These are phyloP conservation scores for Brachyalestes nurse DNA, from an alignment of 2,797 vertebrate genomes.

Conservation along the genomic window DNA sequence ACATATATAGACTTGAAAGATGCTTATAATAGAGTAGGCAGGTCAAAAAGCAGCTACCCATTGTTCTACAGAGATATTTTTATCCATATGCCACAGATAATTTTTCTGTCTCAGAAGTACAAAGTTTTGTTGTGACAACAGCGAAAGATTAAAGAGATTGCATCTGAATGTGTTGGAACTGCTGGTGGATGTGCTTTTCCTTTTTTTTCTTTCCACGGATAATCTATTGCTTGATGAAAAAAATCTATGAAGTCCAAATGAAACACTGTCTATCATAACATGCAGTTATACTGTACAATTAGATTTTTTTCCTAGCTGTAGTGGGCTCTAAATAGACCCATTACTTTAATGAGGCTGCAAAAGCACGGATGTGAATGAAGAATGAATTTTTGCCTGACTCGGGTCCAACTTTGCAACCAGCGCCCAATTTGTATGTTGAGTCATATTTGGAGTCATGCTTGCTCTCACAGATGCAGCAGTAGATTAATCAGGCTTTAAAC, in stretches of 20 bases:
- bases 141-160: not conserved
- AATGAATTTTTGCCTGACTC: not conserved
- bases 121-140: not conserved
- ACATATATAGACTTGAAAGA: not conserved
- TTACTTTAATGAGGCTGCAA: slow-evolving; percentile 15
- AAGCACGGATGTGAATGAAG: not conserved
- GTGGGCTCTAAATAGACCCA: slow-evolving; percentile 11
- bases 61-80: too few species aligned
- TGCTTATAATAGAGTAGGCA: not conserved
- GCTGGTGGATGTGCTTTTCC: not conserved
- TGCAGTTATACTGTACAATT: not conserved
- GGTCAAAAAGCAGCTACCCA: not conserved
- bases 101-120: not conserved
- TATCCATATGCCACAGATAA: not conserved
- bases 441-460: slow-evolving; percentile 28
- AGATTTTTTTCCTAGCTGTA: slow-evolving; percentile 6
- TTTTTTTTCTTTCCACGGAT: not conserved
- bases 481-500: slow-evolving; percentile 51
- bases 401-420: slow-evolving; percentile 26
- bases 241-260: slow-evolving; percentile 24
- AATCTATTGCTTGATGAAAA: slow-evolving; percentile 35
- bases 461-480: slow-evolving; percentile 33
- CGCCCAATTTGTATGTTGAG: slow-evolving; percentile 34
- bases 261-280: slow-evolving; percentile 15
- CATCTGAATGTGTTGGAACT: not conserved